A percentile compares a stretch with the other conserved stretches of the same genome.
These are phyloP conservation scores for Tricholauxania praeusta DNA, from an alignment of 2,888 invertebrate species.

Conservation along the genomic window DNA sequence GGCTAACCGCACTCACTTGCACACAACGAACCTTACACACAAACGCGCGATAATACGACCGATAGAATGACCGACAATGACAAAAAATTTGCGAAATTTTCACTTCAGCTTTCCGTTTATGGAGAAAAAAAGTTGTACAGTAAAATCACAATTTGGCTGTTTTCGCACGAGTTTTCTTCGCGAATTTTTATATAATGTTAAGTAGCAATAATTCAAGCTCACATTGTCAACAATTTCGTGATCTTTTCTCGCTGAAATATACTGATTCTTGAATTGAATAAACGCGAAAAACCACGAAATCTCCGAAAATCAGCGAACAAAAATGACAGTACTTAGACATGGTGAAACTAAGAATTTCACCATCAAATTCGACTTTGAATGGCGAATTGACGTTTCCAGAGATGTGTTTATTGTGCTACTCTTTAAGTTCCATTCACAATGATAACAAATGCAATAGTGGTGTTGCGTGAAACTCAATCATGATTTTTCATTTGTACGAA, in stretches of 20 bases:
- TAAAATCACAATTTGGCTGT: background rate
- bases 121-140: background rate
- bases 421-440: no score
- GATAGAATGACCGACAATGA: conserved; percentile 10
- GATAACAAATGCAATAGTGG: no score
- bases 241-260: background rate
- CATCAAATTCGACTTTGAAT: no score
- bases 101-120: background rate
- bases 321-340: background rate
- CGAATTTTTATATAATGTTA: background rate
- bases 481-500: no score
- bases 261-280: conserved; percentile 7
- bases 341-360: no score
- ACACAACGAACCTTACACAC: background rate
- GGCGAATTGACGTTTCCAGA: no score
- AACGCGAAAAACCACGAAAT: conserved; percentile 6
- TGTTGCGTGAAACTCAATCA: no score
- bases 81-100: conserved; percentile 20
- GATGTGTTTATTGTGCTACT: no score
- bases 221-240: background rate
- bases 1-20: no score
- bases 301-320: conserved; percentile 2
- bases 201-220: background rate
- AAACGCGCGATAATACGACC: background rate
- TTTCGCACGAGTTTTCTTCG: background rate